A percentile compares a stretch with the other conserved stretches of the same genome.
Conservation (phyloP, 1,140 invertebrate genomes). For the Drosophila tsacasi region DNA sequence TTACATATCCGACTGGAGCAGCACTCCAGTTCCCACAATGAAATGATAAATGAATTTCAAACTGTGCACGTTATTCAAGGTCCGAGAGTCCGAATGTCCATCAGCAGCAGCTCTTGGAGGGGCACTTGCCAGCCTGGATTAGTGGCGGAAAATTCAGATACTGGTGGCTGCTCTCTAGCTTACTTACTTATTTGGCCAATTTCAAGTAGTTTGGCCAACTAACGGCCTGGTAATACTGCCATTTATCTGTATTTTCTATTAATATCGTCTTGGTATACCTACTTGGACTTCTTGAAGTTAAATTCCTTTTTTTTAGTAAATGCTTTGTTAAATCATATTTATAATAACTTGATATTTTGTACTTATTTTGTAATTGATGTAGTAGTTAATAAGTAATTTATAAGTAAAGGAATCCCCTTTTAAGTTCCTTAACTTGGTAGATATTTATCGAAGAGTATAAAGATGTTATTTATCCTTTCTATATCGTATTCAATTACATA, state of each 20-base stretch:
- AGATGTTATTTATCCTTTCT: not conserved
- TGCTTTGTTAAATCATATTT: too few relatives aligned
- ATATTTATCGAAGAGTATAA: not conserved
- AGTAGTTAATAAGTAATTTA: not conserved
- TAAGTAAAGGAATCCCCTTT: not conserved
- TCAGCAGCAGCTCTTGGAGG: conserved; percentile 27
- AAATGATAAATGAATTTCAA: conserved; percentile 80
- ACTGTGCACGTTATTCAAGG: conserved; percentile 76
- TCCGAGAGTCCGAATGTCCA: conserved; percentile 65
- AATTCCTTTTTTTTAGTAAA: not conserved
- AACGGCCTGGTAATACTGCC: conserved; percentile 34
- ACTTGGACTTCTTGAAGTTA: not conserved
- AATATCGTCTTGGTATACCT: conserved; percentile 4
- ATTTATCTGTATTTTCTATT: conserved; percentile 27
- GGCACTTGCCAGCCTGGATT: conserved; percentile 13
- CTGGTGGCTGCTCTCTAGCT: conserved; percentile 33
- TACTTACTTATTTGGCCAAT: conserved; percentile 29
- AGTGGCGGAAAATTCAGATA: not conserved
- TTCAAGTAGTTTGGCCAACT: conserved; percentile 45
- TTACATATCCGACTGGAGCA: conserved; percentile 42
- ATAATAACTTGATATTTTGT: not conserved
- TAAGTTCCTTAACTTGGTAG: not conserved
- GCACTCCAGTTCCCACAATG: conserved; percentile 59
- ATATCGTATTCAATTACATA: conserved; percentile 15
- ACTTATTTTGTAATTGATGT: not conserved